Evolutionary conservation across 2,797 vertebrate species (phyloP).

Genomic region (Galagoides demidoff): DNA sequence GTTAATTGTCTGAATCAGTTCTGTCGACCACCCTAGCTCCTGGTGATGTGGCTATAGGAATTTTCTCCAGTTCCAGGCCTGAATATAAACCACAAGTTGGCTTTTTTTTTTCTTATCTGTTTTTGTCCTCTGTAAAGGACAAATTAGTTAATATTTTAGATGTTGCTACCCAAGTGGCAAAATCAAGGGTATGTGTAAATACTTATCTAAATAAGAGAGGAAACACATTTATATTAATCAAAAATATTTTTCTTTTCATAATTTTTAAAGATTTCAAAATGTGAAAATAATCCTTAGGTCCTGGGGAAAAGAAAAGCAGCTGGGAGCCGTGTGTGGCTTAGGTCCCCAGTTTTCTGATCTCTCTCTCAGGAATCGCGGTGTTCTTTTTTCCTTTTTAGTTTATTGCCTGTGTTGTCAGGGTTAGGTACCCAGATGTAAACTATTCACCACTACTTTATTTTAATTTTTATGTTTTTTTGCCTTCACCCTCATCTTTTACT

Average conservation of each 20-base stretch:
- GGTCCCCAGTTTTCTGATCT: not conserved
- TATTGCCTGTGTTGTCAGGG: not conserved
- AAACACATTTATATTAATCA: not conserved
- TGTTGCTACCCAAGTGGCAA: not conserved
- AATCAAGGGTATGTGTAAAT: not conserved
- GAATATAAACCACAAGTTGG: not conserved
- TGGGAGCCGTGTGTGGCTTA: not conserved
- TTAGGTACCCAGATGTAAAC: not conserved
- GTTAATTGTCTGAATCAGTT: not conserved
- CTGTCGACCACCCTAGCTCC: not conserved
- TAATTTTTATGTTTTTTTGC: too few species aligned
- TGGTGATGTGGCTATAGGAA: not conserved
- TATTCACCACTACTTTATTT: not conserved
- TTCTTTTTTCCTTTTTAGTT: not conserved
- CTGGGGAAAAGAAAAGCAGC: not conserved
- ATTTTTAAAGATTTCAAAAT: not conserved
- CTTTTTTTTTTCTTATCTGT: not conserved
- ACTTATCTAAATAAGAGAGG: not conserved
- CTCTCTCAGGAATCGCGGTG: not conserved
- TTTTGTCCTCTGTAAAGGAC: not conserved
- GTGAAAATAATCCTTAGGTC: not conserved
- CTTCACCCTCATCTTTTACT: too few species aligned
- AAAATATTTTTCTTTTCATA: not conserved
- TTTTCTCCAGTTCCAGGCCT: not conserved
- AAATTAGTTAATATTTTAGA: not conserved